These are phyloP conservation scores for Nephrocerus scutellatus DNA, from an alignment of 2,888 invertebrate genomes.

Conservation along the genomic window DNA sequence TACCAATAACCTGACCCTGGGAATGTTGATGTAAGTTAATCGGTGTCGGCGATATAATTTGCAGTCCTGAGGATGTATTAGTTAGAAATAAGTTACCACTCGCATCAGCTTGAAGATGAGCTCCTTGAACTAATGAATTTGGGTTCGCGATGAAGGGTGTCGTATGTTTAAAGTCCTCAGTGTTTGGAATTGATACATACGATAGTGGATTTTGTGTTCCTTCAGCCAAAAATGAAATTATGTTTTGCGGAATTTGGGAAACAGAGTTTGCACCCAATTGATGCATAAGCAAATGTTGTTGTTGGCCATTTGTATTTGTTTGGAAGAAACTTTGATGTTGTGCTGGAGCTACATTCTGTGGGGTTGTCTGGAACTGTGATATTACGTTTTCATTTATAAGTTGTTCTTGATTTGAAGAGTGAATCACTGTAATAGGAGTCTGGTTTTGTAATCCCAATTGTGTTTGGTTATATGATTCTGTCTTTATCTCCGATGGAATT, in stretches of 20 bases:
- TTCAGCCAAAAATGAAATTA: slow-evolving; percentile 49
- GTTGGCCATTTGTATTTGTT: slow-evolving; percentile 28
- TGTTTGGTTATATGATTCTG: no score
- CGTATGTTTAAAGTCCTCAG: slow-evolving; percentile 52
- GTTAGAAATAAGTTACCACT: slow-evolving; percentile 56
- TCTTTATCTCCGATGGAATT: slow-evolving; percentile 37
- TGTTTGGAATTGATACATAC: slow-evolving; percentile 60
- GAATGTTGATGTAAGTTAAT: slow-evolving; percentile 48
- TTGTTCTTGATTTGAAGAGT: no score
- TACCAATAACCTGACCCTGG: slow-evolving; percentile 55
- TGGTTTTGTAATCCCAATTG: no score
- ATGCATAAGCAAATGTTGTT: slow-evolving; percentile 38
- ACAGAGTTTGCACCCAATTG: slow-evolving; percentile 40
- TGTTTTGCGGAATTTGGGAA: slow-evolving; percentile 46
- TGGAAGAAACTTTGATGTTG: slow-evolving; percentile 22
- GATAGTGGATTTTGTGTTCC: slow-evolving; percentile 55
- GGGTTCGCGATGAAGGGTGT: slow-evolving; percentile 51
- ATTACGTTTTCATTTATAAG: no score
- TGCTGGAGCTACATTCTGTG: no score
- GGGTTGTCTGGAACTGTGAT: no score
- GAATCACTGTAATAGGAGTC: no score
- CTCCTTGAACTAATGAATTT: slow-evolving; percentile 53
- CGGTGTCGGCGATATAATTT: slow-evolving; percentile 53
- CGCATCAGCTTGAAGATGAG: slow-evolving; percentile 57
- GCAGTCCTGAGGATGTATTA: slow-evolving; percentile 51